Evolutionary conservation across 2,888 invertebrate species (phyloP), one percentile per base, ranked within the genome.

Genomic region (Pseudococcus longispinus): DNA sequence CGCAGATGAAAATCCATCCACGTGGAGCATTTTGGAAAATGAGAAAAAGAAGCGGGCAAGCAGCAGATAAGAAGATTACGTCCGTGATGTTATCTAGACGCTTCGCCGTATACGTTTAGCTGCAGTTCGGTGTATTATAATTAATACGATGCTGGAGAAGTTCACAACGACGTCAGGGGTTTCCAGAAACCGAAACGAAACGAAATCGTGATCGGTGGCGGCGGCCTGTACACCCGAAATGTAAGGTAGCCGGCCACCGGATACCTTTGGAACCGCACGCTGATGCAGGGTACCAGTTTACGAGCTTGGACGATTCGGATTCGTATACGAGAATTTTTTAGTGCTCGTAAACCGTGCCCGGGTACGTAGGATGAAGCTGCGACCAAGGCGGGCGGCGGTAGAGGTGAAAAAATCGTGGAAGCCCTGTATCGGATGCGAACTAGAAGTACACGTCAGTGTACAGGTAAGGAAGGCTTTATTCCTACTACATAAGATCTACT

Each of bases 21-120:
- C n/a, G 1, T 1, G 44, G 44, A 46, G 44, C 15, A 8, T 55
- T 55, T 60, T 60, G 23, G 23, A 13, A 6, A 8, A 6, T 4
- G 23, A 60, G 5, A 13, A 60, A 9, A 2, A 60, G 11, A 60
- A 9, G 9, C 4, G n/a, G n/a, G n/a, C n/a, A n/a, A 8, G 3
- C 13, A n/a, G 15, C 23, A 60, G 23, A 23, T 13, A 60, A 23
- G 23, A 55, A 80, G 77, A 80, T 80, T 80, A 80, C 15, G 77
- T 80, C 77, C 77, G 77, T 80, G 77, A 80, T 80, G 37, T 80
- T 80, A 80, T 80, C 77, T n/a, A n/a, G n/a, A n/a, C n/a, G n/a
- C n/a, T 80, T 2, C 2, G n/a, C 18, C 9, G 42, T 80, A 80
- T 8, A 77, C 2, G 65, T 65, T n/a, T 60, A 20, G 2, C 46